A percentile compares a stretch with the other conserved stretches of the same genome.
phyloP scores from a whole-genome alignment of 2,888 invertebrate genomes.

The Notocelia uddmanniana region DNA sequence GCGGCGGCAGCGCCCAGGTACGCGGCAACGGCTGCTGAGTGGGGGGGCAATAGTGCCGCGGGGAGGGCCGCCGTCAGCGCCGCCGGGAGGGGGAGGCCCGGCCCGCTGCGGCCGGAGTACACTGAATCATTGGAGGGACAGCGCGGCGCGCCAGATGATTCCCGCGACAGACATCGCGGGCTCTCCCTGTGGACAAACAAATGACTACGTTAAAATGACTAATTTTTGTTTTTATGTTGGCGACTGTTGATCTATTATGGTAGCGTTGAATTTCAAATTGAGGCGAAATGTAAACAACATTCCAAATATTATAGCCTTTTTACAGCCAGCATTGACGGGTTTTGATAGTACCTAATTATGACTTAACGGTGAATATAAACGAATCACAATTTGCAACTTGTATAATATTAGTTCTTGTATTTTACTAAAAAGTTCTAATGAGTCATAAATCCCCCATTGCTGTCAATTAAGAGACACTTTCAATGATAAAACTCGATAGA shows the following conservation, averaged over 20 bases:
- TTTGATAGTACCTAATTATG: background rate
- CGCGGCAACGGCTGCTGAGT: conserved; percentile 93
- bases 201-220: conserved; percentile 54
- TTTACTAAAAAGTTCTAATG: conserved; percentile 4
- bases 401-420: background rate
- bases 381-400: background rate
- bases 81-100: conserved; percentile 78
- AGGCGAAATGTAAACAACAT: conserved; percentile 55
- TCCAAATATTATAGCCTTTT: conserved; percentile 49
- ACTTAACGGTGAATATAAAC: conserved; percentile 8
- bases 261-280: background rate
- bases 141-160: conserved; percentile 90
- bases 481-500: background rate
- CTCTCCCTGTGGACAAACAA: conserved; percentile 90
- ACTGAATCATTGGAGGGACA: conserved; percentile 93
- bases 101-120: conserved; percentile 88
- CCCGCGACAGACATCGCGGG: conserved; percentile 93
- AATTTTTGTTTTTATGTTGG: background rate
- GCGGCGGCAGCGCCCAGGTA: conserved; percentile 91
- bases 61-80: conserved; percentile 89
- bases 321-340: background rate
- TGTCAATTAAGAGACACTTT: conserved; percentile 4
- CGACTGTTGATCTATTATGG: background rate
- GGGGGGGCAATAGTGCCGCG: conserved; percentile 90
- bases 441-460: conserved; percentile 11